These are phyloP conservation scores for Cylindroiulus punctatus DNA, from an alignment of 2,888 invertebrate species.

Conservation along the genomic window DNA sequence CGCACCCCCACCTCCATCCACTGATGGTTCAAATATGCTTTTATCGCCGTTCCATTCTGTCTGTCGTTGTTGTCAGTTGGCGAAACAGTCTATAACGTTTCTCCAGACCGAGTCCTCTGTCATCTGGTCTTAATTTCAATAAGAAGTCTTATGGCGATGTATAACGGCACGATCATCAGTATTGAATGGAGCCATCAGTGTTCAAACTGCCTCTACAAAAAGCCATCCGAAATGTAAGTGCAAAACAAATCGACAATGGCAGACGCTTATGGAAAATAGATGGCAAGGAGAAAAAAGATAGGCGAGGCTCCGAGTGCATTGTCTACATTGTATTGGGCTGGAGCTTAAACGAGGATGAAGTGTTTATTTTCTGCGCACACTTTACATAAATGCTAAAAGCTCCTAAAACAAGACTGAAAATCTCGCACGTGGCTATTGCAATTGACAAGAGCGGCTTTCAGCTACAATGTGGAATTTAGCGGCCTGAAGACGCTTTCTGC, in stretches of 20 bases:
- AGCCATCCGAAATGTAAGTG: constrained; percentile 47
- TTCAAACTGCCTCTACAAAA: constrained; percentile 44
- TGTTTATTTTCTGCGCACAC: constrained; percentile 36
- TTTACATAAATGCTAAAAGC: constrained; percentile 47
- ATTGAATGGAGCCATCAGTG: constrained; percentile 43
- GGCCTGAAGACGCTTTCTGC: constrained; percentile 9
- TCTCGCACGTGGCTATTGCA: constrained; percentile 6
- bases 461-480: constrained; percentile 20
- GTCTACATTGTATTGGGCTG: constrained; percentile 43
- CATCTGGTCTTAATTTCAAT: constrained; percentile 40
- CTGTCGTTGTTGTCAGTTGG: constrained; percentile 30
- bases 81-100: neutral
- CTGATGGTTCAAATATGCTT: neutral
- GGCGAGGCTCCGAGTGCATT: constrained; percentile 33
- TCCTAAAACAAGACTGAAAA: constrained; percentile 42
- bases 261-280: constrained; percentile 47
- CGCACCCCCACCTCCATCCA: neutral
- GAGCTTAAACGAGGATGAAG: constrained; percentile 47
- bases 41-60: neutral
- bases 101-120: neutral
- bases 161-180: constrained; percentile 43
- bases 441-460: constrained; percentile 23
- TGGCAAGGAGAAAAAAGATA: constrained; percentile 24
- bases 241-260: constrained; percentile 47
- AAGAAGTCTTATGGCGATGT: constrained; percentile 38